Evolutionary conservation across 1,140 invertebrate genomes (phyloP), one percentile per base, ranked within the genome.

Genomic region (Procambarus virginalis): DNA sequence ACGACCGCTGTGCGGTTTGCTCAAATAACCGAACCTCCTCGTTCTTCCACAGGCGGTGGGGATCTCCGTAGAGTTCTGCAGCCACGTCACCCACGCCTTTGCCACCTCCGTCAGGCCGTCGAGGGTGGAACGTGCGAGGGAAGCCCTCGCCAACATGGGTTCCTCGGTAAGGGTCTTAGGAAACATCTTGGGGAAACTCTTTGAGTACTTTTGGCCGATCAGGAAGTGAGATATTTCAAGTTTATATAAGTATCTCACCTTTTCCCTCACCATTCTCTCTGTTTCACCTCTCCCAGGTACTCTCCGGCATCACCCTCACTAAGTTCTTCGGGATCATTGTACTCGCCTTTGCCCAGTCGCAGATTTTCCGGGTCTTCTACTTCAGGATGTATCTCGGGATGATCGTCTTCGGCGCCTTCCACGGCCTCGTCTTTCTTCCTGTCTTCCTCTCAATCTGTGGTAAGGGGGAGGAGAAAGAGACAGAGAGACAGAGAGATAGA

Each of bases 321-420:
- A 99, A 99, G 94, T 98, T 99, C 93, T 97, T 97, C 70, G 99
- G 99, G 75, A 98, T 99, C 93, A 95, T 99, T 83, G 97, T 99
- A 55, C 94, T 99, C 79, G 98, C 96, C 9, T 99, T 99, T 94
- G 98, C 98, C 1, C 98, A 99, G 93, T 99, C 97, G 91, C 98
- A 99, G 95, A 98, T 99, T 80, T 99, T 99, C 94, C 95, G 70
- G 2, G 81, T 92, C 12, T 91, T 91, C 83, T 92, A 91, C 84
- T 91, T 92, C 90, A 96, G 98, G 92, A 99, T 99, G 99, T 99
- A 99, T 94, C 94, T 99, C 93, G 97, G 97, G 80, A 99, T 99
- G 92, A 98, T 99, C 58, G 92, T 99, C 73, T 97, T 98, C 94
- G 99, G 99, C 68, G 98, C 98, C n/a, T 96, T 97, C 5, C 98